Evolutionary conservation across 2,113 vertebrate genomes (phyloP).

Genomic region (Rostratula benghalensis): DNA sequence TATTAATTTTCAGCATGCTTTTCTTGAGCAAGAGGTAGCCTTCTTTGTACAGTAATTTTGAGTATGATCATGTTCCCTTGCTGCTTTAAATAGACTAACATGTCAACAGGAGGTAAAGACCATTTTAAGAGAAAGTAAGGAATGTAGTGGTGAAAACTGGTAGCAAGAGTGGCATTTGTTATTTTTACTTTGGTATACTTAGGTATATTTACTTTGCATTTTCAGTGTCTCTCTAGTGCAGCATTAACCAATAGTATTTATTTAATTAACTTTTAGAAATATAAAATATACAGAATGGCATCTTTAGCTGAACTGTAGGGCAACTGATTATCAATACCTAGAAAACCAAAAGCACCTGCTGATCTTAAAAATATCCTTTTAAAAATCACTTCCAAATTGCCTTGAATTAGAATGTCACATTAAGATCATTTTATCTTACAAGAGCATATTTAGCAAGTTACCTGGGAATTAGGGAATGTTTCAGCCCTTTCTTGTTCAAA

Average conservation of each 20-base stretch:
- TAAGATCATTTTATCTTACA: neutral
- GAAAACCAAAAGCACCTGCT: neutral
- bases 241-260: neutral
- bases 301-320: neutral
- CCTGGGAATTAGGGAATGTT: conserved; percentile 61
- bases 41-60: neutral
- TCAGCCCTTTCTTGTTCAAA: conserved; percentile 79
- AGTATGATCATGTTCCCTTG: neutral
- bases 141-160: neutral
- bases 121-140: neutral
- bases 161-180: neutral
- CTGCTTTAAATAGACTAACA: neutral
- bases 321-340: neutral
- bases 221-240: neutral
- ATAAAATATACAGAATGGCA: neutral
- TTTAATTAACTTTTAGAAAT: neutral
- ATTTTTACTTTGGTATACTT: neutral
- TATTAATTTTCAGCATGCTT: neutral
- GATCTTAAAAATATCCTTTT: neutral
- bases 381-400: neutral
- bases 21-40: neutral
- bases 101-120: neutral
- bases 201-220: neutral
- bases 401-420: neutral
- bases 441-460: conserved; percentile 54